Base-by-base conservation (phyloP, 2,888 invertebrate genomes). In the Campaea margaritaria region DNA sequence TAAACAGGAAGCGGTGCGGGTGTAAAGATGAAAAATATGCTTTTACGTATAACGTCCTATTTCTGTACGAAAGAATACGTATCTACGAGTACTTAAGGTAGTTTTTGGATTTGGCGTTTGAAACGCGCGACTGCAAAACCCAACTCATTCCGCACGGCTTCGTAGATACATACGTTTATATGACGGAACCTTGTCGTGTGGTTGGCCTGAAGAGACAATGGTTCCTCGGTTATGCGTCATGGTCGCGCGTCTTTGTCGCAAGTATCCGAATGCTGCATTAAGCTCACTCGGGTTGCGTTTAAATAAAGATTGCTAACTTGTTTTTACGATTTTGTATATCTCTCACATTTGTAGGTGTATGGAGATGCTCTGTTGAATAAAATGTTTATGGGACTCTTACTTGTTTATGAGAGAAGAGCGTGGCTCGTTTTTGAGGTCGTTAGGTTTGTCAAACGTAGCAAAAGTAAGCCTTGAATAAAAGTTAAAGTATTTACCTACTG, bases 241-340 rank as follows among this genome's bases (percentile, higher is more conserved):
- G 9, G 31, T 31, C 31, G 31, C 31, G 7, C 31, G 10, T 31
- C 8, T 31, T 10, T 31, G 31, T 31, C 31, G 31, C 31, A 9
- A 31, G 31, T 31, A 11, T 28, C 11, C 13, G 10, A 31, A 10
- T 49, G 15, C 5, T 36, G 31, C 50, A 3, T 8, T 45, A 28
- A 13, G 34, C 12, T 34, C 12, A 14, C 10, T 4, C 34, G 66
- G 69, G 74, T 64, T 65, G 69, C 68, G 71, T 48, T 75, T 76
- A 78, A 78, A 79, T 78, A 78, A 76, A 79, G 74, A 77, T 78
- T 68, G 72, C 75, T 77, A 73, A 77, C 81, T 79, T 78, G 76
- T 74, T 80, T 82, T 81, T 79, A 81, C 72, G 74, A 76, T 78
- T 43, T 46, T 58, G 43, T 48, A 11, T 34, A 39, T 52, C n/a